Percentiles rank a stretch among this genome's conserved stretches.
phyloP scores from a whole-genome alignment of 1,140 invertebrate species.

The Cyclina sinensis region DNA sequence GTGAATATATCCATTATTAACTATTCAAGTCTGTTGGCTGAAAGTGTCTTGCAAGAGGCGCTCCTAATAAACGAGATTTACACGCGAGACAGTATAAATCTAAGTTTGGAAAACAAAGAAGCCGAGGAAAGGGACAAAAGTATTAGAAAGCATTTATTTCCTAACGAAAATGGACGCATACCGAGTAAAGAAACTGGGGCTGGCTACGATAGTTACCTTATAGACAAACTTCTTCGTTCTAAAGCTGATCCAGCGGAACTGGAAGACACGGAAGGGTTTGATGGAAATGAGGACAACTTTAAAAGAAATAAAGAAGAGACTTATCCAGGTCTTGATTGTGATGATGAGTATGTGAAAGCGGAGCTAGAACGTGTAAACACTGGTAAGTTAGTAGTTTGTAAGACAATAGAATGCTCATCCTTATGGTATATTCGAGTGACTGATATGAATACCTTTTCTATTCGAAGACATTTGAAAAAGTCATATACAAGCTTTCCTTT shows the following conservation, averaged over 20 bases:
- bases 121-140: not conserved
- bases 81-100: constrained; percentile 1
- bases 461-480: no score
- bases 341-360: constrained; percentile 14
- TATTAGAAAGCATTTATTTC: constrained; percentile 23
- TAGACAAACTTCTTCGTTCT: constrained; percentile 51
- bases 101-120: not conserved
- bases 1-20: not conserved
- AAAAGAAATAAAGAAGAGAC: not conserved
- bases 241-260: constrained; percentile 42
- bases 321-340: constrained; percentile 42
- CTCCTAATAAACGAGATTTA: constrained; percentile 59
- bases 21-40: constrained; percentile 27
- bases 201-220: constrained; percentile 46
- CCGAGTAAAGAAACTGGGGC: not conserved
- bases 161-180: constrained; percentile 22
- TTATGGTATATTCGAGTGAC: no score
- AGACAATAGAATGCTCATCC: no score
- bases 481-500: no score
- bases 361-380: not conserved
- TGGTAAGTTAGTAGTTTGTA: constrained; percentile 27
- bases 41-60: constrained; percentile 48
- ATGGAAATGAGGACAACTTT: constrained; percentile 42
- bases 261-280: not conserved
- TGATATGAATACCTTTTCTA: no score